Evolutionary conservation across 1,140 invertebrate species (phyloP), one percentile per base, ranked within the genome.

Genomic region (Acromyrmex echinatior): DNA sequence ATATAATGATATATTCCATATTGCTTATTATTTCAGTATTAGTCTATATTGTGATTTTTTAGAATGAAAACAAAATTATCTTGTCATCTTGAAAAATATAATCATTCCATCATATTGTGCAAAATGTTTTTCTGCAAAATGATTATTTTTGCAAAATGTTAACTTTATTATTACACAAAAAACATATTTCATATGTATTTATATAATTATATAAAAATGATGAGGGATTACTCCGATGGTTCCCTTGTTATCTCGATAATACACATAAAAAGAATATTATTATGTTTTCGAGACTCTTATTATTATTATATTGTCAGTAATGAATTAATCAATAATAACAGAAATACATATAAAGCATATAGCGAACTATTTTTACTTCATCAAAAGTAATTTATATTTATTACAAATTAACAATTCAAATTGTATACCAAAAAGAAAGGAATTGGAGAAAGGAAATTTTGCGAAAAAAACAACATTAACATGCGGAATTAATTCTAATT

Each of bases 321-420:
- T 53, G 68, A 31, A 35, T 74, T 31, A 74, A 74, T 82, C 39
- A 25, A 25, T 25, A 73, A 45, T 56, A 79, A 53, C 12, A 31
- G 3, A 0, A 60, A 25, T 25, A 25, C 25, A 25, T 25, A 25
- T 25, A 5, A 60, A 73, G n/a, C n/a, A n/a, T n/a, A n/a, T 62
- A 71, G 53, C 18, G 3, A 0, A 60, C 18, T 49, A 28, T n/a
- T 21, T 14, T 56, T 49, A 39, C 3, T 51, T 7, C n/a, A 25
- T 45, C 45, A 81, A 56, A 82, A 73, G 25, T 58, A 73, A 18
- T 82, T 82, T 73, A 60, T 31, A 56, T 25, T 49, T 12, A 5
- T 35, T 35, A 18, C 35, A 16, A 73, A 73, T 82, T 62, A 73
- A 74, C 53, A 73, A 82, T 82, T 82, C 25, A 82, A 82, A 82